Base-by-base conservation (phyloP, 2,113 vertebrate species). In the Hippocampus mohnikei region DNA sequence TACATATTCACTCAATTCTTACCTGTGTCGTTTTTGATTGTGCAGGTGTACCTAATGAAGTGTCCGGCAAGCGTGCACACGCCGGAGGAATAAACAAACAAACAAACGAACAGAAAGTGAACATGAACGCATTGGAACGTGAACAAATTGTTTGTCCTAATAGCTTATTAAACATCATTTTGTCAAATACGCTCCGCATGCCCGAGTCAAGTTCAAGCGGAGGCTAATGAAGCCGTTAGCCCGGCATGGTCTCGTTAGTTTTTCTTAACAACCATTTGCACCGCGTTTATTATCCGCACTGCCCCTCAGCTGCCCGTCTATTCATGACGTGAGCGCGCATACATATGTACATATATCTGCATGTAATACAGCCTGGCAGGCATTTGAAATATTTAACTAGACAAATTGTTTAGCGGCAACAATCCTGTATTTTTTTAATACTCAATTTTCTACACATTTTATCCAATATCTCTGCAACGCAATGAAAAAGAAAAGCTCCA, bases 201-300 rank as follows among this genome's bases (percentile, higher is more conserved):
- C 56, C 75, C 74, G 27, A 40, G 67, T 79, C 12, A 66, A 77
- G 23, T 75, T 74, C 40, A 74, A 71, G 46, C 40, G 42, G 27
- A 67, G 23, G 78, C 66, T 74, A 46, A 79, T 73, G 56, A 79
- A 83, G 72, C 46, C 65, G 65, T 82, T 73, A 66, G 63, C 2
- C 67, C 69, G 61, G 61, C 56, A 11, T 0, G 50, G 0, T 70
- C 70, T 78, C 81, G 85, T 84, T 79, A 85, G 62, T 72, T 78
- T 21, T 37, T 70, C 55, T 50, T 16, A 13, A 55, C 18, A 62
- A 10, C 15, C 29, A 61, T 81, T 87, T 82, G 52, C 71, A 70
- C 64, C 23, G 25, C 41, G 50, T 81, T 82, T 61, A 77, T 80
- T 79, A 81, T 63, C 40, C 71, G 70, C 70, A 61, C 37, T 65